Evolutionary conservation across 2,797 vertebrate species (phyloP), one percentile per base, ranked within the genome.

Genomic region (Anableps anableps): DNA sequence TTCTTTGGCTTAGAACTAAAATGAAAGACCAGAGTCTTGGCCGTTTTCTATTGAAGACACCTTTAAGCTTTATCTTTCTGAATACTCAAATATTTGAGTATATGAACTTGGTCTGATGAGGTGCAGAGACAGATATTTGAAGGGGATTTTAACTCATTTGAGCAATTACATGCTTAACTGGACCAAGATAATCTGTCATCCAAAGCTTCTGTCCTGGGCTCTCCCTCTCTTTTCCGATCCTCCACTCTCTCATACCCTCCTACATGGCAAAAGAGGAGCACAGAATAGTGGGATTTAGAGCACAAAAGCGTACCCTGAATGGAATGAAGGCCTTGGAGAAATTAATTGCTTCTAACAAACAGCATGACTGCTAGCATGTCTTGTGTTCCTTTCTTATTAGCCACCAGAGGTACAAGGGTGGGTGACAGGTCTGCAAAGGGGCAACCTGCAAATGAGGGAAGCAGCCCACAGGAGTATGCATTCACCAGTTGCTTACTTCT

Each of bases 101-200:
- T 97, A 96, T 99, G 97, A 98, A 99, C 97, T 98, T 96, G 38
- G 97, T 99, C 97, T 97, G 97, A 97, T 98, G 98, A 97, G 97
- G 97, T 98, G 98, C 97, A 97, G 97, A 98, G 97, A 98, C 96
- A 98, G 97, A 98, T 98, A 99, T 99, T 99, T 99, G 97, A 99
- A 98, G 97, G 68, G 97, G 98, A 99, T 99, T 99, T 99, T 98
- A 99, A 99, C 97, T 99, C 97, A 99, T 99, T 99, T 99, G 98
- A 99, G 98, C 98, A 99, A 99, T 99, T 99, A 99, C 98, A 99
- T 99, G 98, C 98, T 99, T 99, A 99, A 99, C 98, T 98, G 98
- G 97, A 96, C 97, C 97, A 96, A 96, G 96, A 99, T 99, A 99
- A 99, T 99, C 98, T 99, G 97, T 97, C 97, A 97, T 97, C 96